Evolutionary conservation across 2,113 vertebrate genomes (phyloP).

Genomic region (Lepidothrix coronata): DNA sequence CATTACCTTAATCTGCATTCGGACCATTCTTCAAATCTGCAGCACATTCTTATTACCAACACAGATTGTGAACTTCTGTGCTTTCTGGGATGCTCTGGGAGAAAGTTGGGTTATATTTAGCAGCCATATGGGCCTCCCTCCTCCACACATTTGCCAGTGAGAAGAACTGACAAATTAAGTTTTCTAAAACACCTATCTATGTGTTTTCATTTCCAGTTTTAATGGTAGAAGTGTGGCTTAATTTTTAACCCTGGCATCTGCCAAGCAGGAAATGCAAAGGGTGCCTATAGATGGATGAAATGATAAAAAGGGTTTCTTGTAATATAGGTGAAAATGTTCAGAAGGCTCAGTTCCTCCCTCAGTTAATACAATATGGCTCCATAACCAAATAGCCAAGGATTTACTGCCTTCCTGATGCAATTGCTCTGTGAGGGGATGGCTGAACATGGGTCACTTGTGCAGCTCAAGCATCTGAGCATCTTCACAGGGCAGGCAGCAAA

Average conservation of each 20-base stretch:
- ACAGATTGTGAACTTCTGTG: constrained; percentile 49
- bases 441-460: neutral
- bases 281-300: neutral
- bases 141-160: constrained; percentile 5
- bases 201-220: constrained; percentile 6
- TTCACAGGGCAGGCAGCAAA: neutral
- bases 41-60: neutral
- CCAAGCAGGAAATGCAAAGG: neutral
- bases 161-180: constrained; percentile 34
- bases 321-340: neutral
- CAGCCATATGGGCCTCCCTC: constrained; percentile 56
- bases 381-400: neutral
- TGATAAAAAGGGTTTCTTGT: neutral
- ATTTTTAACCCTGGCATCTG: neutral
- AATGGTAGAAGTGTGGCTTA: neutral
- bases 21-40: neutral
- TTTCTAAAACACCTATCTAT: constrained; percentile 8
- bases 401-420: neutral
- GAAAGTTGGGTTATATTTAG: constrained; percentile 50
- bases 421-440: neutral
- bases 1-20: neutral
- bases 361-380: neutral
- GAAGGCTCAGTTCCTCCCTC: neutral
- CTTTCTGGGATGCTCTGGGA: constrained; percentile 6
- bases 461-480: neutral